Evolutionary conservation across 2,888 invertebrate species (phyloP).

Genomic region (Dynastes grantii): DNA sequence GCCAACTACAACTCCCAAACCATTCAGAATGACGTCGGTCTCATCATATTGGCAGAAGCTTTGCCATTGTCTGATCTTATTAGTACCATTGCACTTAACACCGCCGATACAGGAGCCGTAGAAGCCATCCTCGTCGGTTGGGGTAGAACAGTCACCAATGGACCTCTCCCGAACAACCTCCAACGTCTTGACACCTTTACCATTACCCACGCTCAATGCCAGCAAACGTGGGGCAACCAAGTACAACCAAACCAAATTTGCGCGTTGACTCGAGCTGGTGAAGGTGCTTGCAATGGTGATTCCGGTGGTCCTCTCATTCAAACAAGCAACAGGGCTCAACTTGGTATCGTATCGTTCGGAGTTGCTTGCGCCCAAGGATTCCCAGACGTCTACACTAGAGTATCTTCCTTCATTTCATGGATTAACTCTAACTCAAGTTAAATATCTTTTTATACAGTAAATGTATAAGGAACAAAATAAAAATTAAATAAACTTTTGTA

Average conservation of each 20-base stretch:
- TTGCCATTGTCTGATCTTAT: conserved; percentile 53
- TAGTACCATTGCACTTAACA: conserved; percentile 48
- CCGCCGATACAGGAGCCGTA: conserved; percentile 45
- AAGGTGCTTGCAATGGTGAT: conserved; percentile 75
- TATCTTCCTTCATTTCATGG: conserved; percentile 71
- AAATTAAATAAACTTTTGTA: no score
- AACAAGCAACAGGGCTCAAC: conserved; percentile 62
- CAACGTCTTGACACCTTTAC: conserved; percentile 73
- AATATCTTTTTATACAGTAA: no score
- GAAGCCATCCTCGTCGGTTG: conserved; percentile 53
- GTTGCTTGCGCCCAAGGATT: conserved; percentile 72
- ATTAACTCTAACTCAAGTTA: conserved; percentile 59
- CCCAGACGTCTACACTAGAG: conserved; percentile 73
- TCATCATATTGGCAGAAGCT: conserved; percentile 52
- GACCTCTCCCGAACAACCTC: conserved; percentile 72
- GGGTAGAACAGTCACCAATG: conserved; percentile 71
- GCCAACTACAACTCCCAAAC: conserved; percentile 66
- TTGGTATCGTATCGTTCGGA: conserved; percentile 74
- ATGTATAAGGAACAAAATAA: no score
- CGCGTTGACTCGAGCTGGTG: conserved; percentile 74
- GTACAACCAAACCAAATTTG: conserved; percentile 66
- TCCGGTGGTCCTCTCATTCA: conserved; percentile 74
- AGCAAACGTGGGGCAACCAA: conserved; percentile 61
- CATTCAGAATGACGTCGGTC: conserved; percentile 56
- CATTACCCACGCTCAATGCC: conserved; percentile 72